Conservation (phyloP, 2,888 invertebrate species). For the Pharmacophagus antenor region DNA sequence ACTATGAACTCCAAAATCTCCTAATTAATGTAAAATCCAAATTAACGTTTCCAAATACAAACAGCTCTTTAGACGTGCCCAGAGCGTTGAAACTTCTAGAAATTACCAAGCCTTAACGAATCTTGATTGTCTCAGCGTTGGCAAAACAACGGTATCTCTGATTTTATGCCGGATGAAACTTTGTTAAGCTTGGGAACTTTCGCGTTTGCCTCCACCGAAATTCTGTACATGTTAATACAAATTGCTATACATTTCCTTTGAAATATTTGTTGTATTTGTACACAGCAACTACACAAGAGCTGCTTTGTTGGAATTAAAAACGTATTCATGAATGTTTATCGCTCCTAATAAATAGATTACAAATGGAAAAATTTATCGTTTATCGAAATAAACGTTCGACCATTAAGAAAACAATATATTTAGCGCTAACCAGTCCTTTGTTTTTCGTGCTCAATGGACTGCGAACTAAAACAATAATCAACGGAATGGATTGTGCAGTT, state of each 20-base stretch:
- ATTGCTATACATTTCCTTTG: too few species aligned
- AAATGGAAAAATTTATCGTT: background rate
- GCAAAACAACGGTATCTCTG: constrained; percentile 3
- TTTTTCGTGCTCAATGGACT: constrained; percentile 18
- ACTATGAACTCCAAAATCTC: too few species aligned
- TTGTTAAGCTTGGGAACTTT: background rate
- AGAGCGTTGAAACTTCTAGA: constrained; percentile 3
- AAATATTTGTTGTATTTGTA: too few species aligned
- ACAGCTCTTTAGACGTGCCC: background rate
- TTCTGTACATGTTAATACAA: background rate
- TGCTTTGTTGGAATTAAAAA: background rate
- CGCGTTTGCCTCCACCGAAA: background rate
- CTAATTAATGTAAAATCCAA: background rate
- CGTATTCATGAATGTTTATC: background rate
- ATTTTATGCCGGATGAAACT: constrained; percentile 2
- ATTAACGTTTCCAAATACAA: background rate
- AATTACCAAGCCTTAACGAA: constrained; percentile 4
- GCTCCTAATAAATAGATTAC: background rate
- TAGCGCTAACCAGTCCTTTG: constrained; percentile 15
- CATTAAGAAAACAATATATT: constrained; percentile 19
- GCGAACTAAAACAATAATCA: constrained; percentile 17
- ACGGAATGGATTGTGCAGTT: background rate
- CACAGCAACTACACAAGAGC: too few species aligned
- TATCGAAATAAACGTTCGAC: background rate
- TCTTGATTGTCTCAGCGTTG: constrained; percentile 9